phyloP scores from a whole-genome alignment of 2,797 vertebrate genomes.

The Anisognathus igniventris region DNA sequence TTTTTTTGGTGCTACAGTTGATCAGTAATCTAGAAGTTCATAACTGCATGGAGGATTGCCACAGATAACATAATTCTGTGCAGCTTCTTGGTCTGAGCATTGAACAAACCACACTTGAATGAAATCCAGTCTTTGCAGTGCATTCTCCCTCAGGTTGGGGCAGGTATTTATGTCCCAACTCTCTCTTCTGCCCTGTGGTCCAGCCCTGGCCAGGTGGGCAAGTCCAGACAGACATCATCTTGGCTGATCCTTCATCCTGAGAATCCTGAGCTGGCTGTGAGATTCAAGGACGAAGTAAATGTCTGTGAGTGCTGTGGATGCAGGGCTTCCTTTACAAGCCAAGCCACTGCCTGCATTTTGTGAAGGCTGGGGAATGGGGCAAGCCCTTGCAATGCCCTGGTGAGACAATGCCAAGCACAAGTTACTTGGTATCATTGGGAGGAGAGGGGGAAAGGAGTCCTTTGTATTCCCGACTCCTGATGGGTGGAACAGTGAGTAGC shows the following conservation, averaged over 20 bases:
- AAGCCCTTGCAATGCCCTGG: neutral
- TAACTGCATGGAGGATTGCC: neutral
- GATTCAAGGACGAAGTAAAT: neutral
- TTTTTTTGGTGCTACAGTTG: neutral
- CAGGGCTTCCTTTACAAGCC: neutral
- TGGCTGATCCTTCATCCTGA: neutral
- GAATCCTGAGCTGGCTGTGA: neutral
- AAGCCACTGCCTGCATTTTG: accelerated
- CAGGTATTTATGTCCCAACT: neutral
- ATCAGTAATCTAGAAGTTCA: neutral
- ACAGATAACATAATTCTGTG: neutral
- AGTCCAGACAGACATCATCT: neutral
- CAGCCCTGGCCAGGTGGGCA: neutral
- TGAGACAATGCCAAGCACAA: neutral
- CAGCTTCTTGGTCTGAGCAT: neutral
- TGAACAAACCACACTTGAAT: neutral
- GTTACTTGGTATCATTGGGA: neutral
- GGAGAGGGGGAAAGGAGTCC: neutral
- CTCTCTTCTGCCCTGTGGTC: neutral
- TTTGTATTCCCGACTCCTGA: neutral
- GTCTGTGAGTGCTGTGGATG: neutral
- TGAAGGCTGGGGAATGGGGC: neutral
- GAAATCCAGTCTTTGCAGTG: neutral
- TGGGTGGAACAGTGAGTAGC: neutral
- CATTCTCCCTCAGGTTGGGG: neutral